Conservation (phyloP, 2,888 invertebrate species). For the Noctua janthe region DNA sequence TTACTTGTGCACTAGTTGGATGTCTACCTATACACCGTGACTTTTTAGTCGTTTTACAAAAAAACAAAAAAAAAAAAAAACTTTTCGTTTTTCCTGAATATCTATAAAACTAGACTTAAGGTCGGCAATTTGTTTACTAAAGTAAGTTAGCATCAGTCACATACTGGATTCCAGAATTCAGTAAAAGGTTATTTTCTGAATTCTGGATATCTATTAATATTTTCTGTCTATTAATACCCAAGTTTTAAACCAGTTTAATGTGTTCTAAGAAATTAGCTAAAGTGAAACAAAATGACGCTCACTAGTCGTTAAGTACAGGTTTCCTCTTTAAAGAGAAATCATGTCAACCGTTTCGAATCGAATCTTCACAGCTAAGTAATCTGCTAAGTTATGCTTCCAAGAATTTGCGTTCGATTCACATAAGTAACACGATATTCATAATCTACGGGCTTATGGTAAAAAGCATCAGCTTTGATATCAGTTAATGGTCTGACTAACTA, state of each 20-base stretch:
- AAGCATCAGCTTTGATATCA: too few relatives aligned
- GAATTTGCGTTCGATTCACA: conserved; percentile 7
- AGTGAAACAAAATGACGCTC: conserved; percentile 33
- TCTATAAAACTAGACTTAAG: too few relatives aligned
- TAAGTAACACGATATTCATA: conserved; percentile 7
- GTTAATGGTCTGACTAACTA: too few relatives aligned
- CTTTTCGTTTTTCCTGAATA: too few relatives aligned
- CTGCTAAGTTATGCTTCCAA: conserved; percentile 23
- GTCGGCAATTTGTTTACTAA: too few relatives aligned
- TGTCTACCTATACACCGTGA: neutral
- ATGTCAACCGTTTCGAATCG: conserved; percentile 54
- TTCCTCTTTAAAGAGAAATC: conserved; percentile 60
- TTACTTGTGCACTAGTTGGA: neutral
- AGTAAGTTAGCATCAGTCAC: neutral
- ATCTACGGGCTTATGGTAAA: neutral
- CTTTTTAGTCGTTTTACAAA: too few relatives aligned
- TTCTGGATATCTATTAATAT: neutral
- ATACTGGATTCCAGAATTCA: neutral
- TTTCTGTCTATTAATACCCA: conserved; percentile 9
- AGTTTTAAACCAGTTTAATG: conserved; percentile 23
- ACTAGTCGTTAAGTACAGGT: conserved; percentile 39
- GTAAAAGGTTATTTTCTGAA: neutral
- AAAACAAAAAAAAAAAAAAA: too few relatives aligned
- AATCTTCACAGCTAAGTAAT: conserved; percentile 46
- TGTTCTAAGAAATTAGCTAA: conserved; percentile 34